Evolutionary conservation across 2,797 vertebrate genomes (phyloP).

Genomic region (Carapus acus): DNA sequence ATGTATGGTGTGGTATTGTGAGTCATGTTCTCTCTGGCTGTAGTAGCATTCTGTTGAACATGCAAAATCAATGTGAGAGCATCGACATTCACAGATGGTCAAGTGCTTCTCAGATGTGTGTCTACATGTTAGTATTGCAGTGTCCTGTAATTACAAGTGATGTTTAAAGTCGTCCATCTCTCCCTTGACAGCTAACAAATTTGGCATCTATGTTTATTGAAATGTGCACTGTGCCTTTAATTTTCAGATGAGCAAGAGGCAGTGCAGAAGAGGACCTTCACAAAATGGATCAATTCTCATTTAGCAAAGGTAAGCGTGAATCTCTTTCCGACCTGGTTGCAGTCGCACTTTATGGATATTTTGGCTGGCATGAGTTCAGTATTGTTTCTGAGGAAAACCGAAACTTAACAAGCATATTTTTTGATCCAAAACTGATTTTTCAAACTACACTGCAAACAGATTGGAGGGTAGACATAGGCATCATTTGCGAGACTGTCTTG

Average conservation of each 20-base stretch:
- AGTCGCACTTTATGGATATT: background rate
- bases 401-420: too few relatives aligned
- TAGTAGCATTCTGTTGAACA: background rate
- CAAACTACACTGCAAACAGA: too few relatives aligned
- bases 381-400: too few relatives aligned
- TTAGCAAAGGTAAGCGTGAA: constrained; percentile 83
- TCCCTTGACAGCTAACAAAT: constrained; percentile 4
- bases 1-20: too few relatives aligned
- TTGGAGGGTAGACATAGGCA: constrained; percentile 9
- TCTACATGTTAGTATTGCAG: constrained; percentile 3
- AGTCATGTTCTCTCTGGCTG: too few relatives aligned
- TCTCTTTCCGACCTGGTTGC: background rate
- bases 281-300: constrained; percentile 99
- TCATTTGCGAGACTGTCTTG: constrained; percentile 18
- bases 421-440: too few relatives aligned
- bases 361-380: too few relatives aligned
- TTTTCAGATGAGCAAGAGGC: constrained; percentile 92
- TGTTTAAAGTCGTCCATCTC: background rate
- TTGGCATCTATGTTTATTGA: constrained; percentile 21
- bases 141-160: background rate
- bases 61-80: constrained; percentile 1
- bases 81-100: constrained; percentile 2
- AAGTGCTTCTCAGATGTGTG: background rate
- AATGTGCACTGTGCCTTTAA: constrained; percentile 19
- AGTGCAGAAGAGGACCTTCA: constrained; percentile 97